These are phyloP conservation scores for Nycticebus coucang DNA, from an alignment of 2,113 vertebrate genomes.

Conservation along the genomic window DNA sequence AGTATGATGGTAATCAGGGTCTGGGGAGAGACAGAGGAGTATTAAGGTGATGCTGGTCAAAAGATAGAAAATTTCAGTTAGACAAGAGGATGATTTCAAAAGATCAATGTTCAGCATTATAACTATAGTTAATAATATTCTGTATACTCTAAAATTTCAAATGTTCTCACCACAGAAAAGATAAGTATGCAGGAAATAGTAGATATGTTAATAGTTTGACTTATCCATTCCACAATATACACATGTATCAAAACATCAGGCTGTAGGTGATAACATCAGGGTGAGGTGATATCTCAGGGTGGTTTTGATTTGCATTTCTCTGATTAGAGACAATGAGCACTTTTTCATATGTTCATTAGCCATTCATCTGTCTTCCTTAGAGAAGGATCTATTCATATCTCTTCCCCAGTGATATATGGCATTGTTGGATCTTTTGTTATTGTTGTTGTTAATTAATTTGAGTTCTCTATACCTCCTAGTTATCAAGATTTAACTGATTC, in stretches of 20 bases:
- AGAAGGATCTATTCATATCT: too few species aligned
- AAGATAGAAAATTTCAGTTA: not conserved
- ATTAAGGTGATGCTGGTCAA: not conserved
- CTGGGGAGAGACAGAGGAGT: not conserved
- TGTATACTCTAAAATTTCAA: not conserved
- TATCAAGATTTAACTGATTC: too few species aligned
- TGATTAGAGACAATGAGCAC: too few species aligned
- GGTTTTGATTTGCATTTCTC: too few species aligned
- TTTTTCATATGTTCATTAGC: too few species aligned
- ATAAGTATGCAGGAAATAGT: not conserved
- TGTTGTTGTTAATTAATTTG: too few species aligned
- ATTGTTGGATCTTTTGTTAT: too few species aligned
- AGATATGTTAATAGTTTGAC: not conserved
- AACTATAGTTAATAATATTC: not conserved
- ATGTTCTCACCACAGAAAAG: not conserved
- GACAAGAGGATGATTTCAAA: not conserved
- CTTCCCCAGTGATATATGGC: too few species aligned
- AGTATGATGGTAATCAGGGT: not conserved
- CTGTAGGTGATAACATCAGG: too few species aligned
- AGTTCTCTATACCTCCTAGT: too few species aligned
- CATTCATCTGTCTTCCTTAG: too few species aligned
- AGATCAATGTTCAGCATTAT: not conserved
- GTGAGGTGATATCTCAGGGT: too few species aligned
- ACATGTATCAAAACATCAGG: not conserved
- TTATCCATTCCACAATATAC: not conserved